Base-by-base conservation (phyloP, 2,888 invertebrate species). In the Oxyteleia sp. region DNA sequence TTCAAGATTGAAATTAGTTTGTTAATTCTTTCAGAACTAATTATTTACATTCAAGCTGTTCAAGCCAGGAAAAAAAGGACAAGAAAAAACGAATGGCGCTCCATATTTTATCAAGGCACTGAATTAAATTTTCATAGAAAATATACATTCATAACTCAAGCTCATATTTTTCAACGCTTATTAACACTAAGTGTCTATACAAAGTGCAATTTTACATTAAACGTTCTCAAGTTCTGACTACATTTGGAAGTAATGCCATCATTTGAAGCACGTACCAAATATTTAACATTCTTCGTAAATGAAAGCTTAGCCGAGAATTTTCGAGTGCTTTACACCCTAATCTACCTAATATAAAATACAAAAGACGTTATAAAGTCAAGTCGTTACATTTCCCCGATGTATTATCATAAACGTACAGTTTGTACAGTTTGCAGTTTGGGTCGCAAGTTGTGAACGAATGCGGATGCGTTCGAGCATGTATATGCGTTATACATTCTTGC, bases 401-500 rank as follows among this genome's bases (percentile, higher is more conserved):
- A 76, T 76, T 68, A 76, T 32, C 51, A 61, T 76, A 68, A 76
- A 59, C 43, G 32, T 20, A 16, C 8, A 45, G 29, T 32, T 32
- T 32, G 23, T 23, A 5, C 2, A 51, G 51, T 68, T 68, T 49
- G 35, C 35, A 55, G 38, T 69, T 68, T 15, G 20, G 16, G 41
- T n/a, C 18, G 23, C 59, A 16, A 15, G 59, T 61, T 53, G 20
- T 43, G 74, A 81, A 43, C 53, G 41, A 61, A 63, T 43, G 61
- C 63, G 61, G 74, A 71, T 79, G 49, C 57, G 16, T 49, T 76
- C 15, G 38, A 47, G 57, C 53, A 26, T 72, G 26, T 10, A 49
- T 38, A 4, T 11, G 49, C 26, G 55, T 29, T 57, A 57, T 45
- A 68, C 66, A 66, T 61, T 72, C 81, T 69, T 68, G 63, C 53